Conservation (phyloP, 1,140 invertebrate species). For the Ditylenchus dipsaci region DNA sequence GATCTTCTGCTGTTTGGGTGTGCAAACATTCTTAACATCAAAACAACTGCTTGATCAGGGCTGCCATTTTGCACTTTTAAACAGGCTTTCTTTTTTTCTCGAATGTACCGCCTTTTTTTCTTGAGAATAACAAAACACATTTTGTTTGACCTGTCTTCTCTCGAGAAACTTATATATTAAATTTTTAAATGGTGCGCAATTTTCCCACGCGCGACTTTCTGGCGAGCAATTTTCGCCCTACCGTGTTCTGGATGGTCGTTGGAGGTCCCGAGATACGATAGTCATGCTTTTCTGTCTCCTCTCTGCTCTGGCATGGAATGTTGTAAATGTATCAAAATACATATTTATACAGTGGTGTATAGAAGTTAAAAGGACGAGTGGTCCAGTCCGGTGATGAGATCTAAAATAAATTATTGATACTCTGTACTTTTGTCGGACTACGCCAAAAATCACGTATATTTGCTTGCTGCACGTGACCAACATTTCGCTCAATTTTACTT, state of each 20-base stretch:
- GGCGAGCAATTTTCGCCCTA: no score
- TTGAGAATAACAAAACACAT: no score
- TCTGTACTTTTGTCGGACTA: background rate
- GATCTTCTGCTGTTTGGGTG: constrained; percentile 43
- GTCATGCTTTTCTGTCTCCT: constrained; percentile 35
- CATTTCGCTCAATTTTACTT: no score
- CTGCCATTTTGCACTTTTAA: no score
- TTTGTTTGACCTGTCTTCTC: no score
- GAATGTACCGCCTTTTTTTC: no score
- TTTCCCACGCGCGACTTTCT: no score
- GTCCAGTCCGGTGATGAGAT: background rate
- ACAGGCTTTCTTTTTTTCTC: no score
- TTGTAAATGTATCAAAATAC: background rate
- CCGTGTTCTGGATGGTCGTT: constrained; percentile 32
- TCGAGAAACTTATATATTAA: no score
- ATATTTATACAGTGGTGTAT: background rate
- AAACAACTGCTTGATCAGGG: constrained; percentile 35
- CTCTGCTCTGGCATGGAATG: constrained; percentile 23
- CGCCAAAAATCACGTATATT: background rate
- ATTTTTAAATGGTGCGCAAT: no score
- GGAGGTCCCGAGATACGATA: constrained; percentile 43
- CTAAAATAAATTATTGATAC: background rate
- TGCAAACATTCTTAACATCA: constrained; percentile 47
- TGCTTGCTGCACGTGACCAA: background rate
- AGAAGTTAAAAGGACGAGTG: background rate